Evolutionary conservation across 2,888 invertebrate genomes (phyloP), one percentile per base, ranked within the genome.

Genomic region (Diplazon laetatorius): DNA sequence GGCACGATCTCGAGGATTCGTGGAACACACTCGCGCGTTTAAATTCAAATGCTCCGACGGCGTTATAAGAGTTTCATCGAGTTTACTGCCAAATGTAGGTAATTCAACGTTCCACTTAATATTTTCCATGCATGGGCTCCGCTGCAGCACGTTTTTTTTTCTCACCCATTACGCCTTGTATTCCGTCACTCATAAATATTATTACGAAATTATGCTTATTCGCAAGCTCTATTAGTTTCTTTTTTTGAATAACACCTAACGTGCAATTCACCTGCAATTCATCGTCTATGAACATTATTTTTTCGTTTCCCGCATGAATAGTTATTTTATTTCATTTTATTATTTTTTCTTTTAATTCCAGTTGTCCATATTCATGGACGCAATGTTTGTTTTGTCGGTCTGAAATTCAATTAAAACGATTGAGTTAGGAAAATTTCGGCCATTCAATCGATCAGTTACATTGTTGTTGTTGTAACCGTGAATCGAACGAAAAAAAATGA

Each of bases 41-140:
- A 66, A 75, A 66, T 78, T 71, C 42, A 44, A 74, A 57, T 52
- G 65, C 37, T 70, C 35, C 10, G 30, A 20, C 39, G 52, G 18
- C 65, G 48, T 63, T 62, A 46, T 35, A 30, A 44, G 37, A 48
- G 66, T 63, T 39, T 48, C 37, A 14, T 12, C 30, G 35, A 57
- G 37, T 68, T 62, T 30, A 20, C 48, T 78, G 73, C 74, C 74
- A 74, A 69, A 74, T 74, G 57, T 46, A 52, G 52, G 52, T 39
- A 65, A 70, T 59, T 35, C 44, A 69, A 73, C 60, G 37, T 44
- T 44, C 14, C 52, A 57, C 57, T 62, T 22, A 18, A 37, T 62
- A 74, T 60, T 68, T 66, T 52, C 16, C 42, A 30, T 46, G 12
- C 18, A n/a, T n/a, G n/a, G 25, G 9, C 16, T 30, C 9, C 35